Percentiles rank a stretch among this genome's conserved stretches.
These are phyloP conservation scores for Drosophila miranda DNA, from an alignment of 1,140 invertebrate genomes.

Conservation along the genomic window DNA sequence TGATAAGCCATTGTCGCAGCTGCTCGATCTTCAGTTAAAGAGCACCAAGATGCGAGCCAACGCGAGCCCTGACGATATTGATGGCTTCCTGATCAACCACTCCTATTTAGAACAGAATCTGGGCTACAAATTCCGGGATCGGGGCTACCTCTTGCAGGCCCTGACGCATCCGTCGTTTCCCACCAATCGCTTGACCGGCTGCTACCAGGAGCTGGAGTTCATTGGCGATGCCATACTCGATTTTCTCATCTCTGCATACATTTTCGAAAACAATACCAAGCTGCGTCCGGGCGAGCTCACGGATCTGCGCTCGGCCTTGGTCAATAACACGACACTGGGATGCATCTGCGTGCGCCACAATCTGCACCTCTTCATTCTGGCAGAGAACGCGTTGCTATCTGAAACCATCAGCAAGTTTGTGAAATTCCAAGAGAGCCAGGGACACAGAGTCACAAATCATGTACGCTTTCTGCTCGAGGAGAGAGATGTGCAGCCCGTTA, in stretches of 20 bases:
- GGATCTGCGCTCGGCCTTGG: slow-evolving; percentile 95
- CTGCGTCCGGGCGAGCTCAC: slow-evolving; percentile 93
- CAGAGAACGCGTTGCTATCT: slow-evolving; percentile 86
- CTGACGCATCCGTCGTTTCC: slow-evolving; percentile 96
- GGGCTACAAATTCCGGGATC: slow-evolving; percentile 87
- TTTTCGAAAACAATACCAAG: slow-evolving; percentile 89
- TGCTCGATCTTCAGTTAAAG: slow-evolving; percentile 72
- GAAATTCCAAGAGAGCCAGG: slow-evolving; percentile 88
- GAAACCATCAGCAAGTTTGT: slow-evolving; percentile 91
- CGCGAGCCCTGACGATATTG: slow-evolving; percentile 70
- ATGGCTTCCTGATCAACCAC: slow-evolving; percentile 83
- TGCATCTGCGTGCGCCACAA: slow-evolving; percentile 93
- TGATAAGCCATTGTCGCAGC: slow-evolving; percentile 73
- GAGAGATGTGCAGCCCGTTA: slow-evolving; percentile 81
- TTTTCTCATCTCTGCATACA: slow-evolving; percentile 94
- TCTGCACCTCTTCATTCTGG: slow-evolving; percentile 89
- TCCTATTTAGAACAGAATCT: slow-evolving; percentile 85
- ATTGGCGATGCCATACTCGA: slow-evolving; percentile 97
- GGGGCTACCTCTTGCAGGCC: slow-evolving; percentile 88
- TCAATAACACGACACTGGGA: slow-evolving; percentile 97
- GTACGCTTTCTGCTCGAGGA: slow-evolving; percentile 88
- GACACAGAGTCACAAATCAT: slow-evolving; percentile 86
- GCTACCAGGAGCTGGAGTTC: slow-evolving; percentile 97
- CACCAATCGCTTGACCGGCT: slow-evolving; percentile 92
- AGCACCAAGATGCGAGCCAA: slow-evolving; percentile 79